These are phyloP conservation scores for Azemiops feae DNA, from an alignment of 2,113 vertebrate species.

Conservation along the genomic window DNA sequence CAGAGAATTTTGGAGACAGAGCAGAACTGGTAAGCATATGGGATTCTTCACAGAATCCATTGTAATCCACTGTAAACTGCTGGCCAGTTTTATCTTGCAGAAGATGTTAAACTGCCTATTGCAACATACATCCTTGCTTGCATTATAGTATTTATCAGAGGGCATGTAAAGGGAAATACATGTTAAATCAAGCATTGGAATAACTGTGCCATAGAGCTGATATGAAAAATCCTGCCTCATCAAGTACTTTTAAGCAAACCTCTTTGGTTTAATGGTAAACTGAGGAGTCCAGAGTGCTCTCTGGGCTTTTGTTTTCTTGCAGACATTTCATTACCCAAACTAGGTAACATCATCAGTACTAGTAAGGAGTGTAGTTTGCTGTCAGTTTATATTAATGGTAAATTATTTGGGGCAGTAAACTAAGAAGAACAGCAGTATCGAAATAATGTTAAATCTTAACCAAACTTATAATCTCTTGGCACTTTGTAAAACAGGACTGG, in stretches of 20 bases:
- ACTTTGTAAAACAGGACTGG: neutral
- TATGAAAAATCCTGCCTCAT: neutral
- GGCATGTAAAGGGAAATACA: neutral
- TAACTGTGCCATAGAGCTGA: neutral
- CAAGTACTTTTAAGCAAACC: neutral
- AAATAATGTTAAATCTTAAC: neutral
- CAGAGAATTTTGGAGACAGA: neutral
- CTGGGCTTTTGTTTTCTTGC: neutral
- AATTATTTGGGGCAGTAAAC: neutral
- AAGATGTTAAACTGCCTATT: neutral
- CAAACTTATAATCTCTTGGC: neutral
- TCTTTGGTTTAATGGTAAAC: neutral
- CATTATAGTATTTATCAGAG: neutral
- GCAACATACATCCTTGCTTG: neutral
- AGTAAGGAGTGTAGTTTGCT: neutral
- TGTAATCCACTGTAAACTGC: neutral
- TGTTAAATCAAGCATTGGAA: neutral
- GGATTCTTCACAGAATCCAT: neutral
- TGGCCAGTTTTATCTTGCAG: neutral
- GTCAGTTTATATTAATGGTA: neutral
- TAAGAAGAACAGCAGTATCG: neutral
- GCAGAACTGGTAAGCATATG: neutral
- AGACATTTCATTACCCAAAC: neutral
- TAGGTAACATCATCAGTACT: neutral
- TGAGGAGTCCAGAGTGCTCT: neutral